phyloP scores from a whole-genome alignment of 2,888 invertebrate genomes.

The Perdita meconis region DNA sequence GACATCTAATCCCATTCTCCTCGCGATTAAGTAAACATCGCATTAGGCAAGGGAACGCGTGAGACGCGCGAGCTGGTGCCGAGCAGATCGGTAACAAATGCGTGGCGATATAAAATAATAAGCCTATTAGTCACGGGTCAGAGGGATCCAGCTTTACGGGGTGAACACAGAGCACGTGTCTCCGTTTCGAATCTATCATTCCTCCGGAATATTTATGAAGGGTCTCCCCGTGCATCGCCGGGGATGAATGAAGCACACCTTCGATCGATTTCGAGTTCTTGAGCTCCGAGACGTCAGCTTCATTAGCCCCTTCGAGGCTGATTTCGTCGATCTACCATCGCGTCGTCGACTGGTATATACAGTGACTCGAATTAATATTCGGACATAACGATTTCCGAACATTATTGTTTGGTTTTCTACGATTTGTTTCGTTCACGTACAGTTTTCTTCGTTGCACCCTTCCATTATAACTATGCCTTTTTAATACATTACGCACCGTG shows the following conservation, averaged over 20 bases:
- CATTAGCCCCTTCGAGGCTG: too few relatives aligned
- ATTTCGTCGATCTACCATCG: too few relatives aligned
- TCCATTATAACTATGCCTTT: too few relatives aligned
- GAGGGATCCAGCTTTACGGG: constrained; percentile 54
- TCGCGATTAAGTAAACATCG: constrained; percentile 74
- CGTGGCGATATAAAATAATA: constrained; percentile 83
- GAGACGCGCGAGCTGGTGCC: constrained; percentile 38
- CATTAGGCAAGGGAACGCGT: constrained; percentile 68
- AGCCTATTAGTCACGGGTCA: constrained; percentile 81
- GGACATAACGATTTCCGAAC: too few relatives aligned
- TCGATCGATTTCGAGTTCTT: constrained; percentile 10
- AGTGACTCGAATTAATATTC: too few relatives aligned
- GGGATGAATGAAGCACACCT: constrained; percentile 17
- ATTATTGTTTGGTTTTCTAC: too few relatives aligned
- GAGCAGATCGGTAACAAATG: constrained; percentile 77
- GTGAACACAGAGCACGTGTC: constrained; percentile 50
- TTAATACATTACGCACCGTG: too few relatives aligned
- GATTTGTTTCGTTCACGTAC: too few relatives aligned
- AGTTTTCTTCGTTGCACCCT: too few relatives aligned
- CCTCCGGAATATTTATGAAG: constrained; percentile 43
- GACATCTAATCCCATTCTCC: constrained; percentile 73
- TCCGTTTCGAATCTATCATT: constrained; percentile 47
- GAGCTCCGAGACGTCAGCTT: too few relatives aligned
- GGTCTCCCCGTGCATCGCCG: constrained; percentile 14
- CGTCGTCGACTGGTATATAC: too few relatives aligned